Conservation (phyloP, 2,888 invertebrate species). For the Xestia c-nigrum region DNA sequence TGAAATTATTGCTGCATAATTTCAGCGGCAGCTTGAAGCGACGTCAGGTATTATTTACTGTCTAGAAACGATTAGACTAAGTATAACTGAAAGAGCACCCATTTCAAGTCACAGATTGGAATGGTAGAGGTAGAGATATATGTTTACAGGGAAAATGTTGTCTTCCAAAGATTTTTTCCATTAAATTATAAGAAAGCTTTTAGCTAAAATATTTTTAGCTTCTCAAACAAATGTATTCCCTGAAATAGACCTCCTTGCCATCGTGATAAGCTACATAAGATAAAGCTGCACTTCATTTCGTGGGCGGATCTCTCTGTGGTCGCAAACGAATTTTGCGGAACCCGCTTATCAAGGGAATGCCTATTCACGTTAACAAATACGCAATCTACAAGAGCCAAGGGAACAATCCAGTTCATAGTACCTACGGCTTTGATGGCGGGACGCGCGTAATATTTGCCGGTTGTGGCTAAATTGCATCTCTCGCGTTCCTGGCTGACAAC, state of each 20-base stretch:
- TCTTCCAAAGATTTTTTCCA: neutral
- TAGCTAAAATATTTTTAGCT: conserved; percentile 26
- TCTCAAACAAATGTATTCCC: conserved; percentile 29
- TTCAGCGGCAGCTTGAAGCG: conserved; percentile 67
- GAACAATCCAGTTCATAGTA: conserved; percentile 55
- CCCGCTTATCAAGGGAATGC: conserved; percentile 54
- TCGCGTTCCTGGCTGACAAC: conserved; percentile 81
- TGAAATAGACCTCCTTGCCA: conserved; percentile 32
- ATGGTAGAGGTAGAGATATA: neutral
- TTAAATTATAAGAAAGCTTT: neutral
- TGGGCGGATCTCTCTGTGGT: conserved; percentile 40
- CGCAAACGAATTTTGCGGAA: conserved; percentile 52
- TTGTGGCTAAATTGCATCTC: conserved; percentile 82
- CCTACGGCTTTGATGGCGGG: conserved; percentile 52
- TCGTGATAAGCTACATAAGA: conserved; percentile 57
- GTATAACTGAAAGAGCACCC: conserved; percentile 13
- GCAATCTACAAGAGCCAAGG: conserved; percentile 60
- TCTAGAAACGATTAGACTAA: conserved; percentile 53
- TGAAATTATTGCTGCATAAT: conserved; percentile 76
- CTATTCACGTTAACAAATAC: conserved; percentile 64
- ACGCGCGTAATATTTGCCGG: conserved; percentile 69
- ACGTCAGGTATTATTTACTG: conserved; percentile 68
- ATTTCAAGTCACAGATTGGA: neutral
- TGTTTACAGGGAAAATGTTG: neutral
- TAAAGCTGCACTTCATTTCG: conserved; percentile 56